Base-by-base conservation (phyloP, 2,888 invertebrate species). In the Schrankia costaestrigalis region DNA sequence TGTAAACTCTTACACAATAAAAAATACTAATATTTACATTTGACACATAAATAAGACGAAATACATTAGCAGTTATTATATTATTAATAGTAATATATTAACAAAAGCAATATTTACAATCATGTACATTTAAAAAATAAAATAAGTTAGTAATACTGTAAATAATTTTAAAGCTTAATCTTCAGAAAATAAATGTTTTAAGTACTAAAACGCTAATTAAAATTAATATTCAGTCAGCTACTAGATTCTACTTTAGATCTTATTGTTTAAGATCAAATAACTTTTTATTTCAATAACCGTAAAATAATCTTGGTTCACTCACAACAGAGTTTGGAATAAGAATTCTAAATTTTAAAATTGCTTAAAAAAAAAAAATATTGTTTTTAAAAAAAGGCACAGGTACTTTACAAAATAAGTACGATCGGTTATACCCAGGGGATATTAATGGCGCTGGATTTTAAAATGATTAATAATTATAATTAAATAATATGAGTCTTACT, bases 121-220 rank as follows among this genome's bases (percentile, higher is more conserved):
- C 80, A 78, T 84, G 54, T 84, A 83, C 83, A 85, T 42, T 55
- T 56, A 60, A 60, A 63, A 72, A 72, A 61, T 73, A 76, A 78
- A 82, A 81, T 81, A 84, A 83, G 73, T 86, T 84, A 86, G 71
- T 84, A 86, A 87, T 87, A 87, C 87, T 85, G 86, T 84, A 81
- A 84, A 85, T 74, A 80, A 75, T 63, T 72, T 86, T 85, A 86
- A 84, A 78, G 81, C 81, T 80, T 75, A 77, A 57, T 57, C 41
- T 59, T 71, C 63, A 75, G 64, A 78, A 66, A 49, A 51, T 51
- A 41, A 56, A 61, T 38, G 35, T 46, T 36, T 47, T 33, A n/a
- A 17, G 19, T 45, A 42, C 43, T 46, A 48, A 39, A 45, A 39
- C 43, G 48, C 39, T 49, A 51, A 49, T 61, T 57, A 64, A 71